Evolutionary conservation across 2,797 vertebrate genomes (phyloP).

Genomic region (Sphaeramia orbicularis): DNA sequence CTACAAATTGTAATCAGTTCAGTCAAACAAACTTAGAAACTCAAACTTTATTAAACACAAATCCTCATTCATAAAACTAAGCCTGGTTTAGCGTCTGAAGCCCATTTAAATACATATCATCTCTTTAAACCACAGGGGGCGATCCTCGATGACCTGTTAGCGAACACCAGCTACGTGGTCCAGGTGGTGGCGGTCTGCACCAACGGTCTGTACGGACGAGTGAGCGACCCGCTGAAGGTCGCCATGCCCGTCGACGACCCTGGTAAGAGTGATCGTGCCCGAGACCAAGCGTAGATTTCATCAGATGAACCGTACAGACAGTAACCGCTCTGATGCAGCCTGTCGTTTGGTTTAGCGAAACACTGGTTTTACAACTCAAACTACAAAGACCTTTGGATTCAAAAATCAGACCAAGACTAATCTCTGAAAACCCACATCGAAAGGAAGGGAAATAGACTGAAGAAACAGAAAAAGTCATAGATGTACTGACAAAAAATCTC

Average conservation of each 20-base stretch:
- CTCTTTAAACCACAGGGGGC: constrained; percentile 88
- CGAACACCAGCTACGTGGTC: constrained; percentile 93
- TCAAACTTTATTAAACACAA: too few species aligned
- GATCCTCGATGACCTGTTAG: constrained; percentile 90
- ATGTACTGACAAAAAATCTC: too few species aligned
- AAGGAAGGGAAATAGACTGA: too few species aligned
- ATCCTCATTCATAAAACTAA: too few species aligned
- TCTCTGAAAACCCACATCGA: too few species aligned
- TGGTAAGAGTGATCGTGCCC: constrained; percentile 87
- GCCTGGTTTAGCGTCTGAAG: too few species aligned
- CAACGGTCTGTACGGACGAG: constrained; percentile 92
- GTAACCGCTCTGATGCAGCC: background rate
- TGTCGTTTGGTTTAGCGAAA: background rate
- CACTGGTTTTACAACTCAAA: too few species aligned
- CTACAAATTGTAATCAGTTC: too few species aligned
- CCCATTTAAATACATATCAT: background rate
- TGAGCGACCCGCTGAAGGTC: constrained; percentile 89
- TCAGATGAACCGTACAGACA: background rate
- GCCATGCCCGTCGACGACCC: constrained; percentile 89
- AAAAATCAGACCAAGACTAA: too few species aligned
- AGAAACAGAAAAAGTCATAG: too few species aligned
- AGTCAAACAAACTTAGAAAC: too few species aligned
- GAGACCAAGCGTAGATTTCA: constrained; percentile 20
- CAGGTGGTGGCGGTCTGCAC: constrained; percentile 95
- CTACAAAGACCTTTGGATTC: too few species aligned